phyloP scores from a whole-genome alignment of 2,113 vertebrate species.

The Malurus cyaneus region DNA sequence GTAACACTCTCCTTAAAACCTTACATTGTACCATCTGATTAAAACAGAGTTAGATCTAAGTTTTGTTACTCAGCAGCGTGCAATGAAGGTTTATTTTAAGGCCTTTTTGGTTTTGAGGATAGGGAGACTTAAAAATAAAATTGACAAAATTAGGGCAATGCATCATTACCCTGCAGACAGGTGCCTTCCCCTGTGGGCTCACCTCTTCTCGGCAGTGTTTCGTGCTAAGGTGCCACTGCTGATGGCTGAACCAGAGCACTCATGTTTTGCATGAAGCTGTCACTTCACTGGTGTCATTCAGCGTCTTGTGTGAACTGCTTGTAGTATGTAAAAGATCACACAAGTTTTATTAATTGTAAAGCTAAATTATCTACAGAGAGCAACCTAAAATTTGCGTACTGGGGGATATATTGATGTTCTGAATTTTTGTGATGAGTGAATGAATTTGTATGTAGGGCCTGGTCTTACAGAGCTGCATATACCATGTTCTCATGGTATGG shows the following conservation, averaged over 20 bases:
- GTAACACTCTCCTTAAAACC: neutral
- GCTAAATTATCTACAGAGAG: neutral
- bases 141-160: neutral
- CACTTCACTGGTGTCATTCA: neutral
- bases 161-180: neutral
- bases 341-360: neutral
- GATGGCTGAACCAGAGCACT: neutral
- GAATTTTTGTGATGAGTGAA: neutral
- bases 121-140: neutral
- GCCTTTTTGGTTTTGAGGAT: neutral
- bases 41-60: constrained; percentile 12
- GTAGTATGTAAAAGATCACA: neutral
- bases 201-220: neutral
- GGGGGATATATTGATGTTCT: neutral
- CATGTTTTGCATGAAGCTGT: neutral
- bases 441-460: neutral
- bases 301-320: neutral
- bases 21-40: neutral
- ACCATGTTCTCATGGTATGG: neutral
- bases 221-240: neutral
- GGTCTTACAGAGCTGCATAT: neutral
- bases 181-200: neutral
- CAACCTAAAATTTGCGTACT: neutral
- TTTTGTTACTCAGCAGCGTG: neutral
- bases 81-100: neutral